Evolutionary conservation across 2,888 invertebrate genomes (phyloP).

Genomic region (Mimachlamys varia): DNA sequence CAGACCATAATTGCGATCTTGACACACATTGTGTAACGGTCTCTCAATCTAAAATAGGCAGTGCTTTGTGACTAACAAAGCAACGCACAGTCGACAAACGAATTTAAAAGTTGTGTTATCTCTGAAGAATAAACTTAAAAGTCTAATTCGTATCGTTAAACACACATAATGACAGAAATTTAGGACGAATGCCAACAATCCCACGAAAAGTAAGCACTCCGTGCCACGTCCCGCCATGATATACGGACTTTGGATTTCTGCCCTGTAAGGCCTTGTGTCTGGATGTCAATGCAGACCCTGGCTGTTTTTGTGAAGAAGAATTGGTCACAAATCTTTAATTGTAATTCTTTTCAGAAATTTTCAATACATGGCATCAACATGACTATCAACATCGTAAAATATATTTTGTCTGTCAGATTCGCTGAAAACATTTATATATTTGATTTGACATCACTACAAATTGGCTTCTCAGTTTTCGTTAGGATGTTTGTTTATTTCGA

Average conservation of each 20-base stretch:
- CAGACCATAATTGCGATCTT: background rate
- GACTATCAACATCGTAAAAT: background rate
- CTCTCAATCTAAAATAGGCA: background rate
- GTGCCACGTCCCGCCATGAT: background rate
- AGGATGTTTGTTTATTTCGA: no score
- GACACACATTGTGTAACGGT: background rate
- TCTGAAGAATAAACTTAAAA: slow-evolving; percentile 31
- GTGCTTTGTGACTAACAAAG: background rate
- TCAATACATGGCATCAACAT: background rate
- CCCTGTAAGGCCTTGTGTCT: background rate
- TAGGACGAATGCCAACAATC: background rate
- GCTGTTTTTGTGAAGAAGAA: background rate
- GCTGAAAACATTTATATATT: no score
- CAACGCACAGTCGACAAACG: background rate
- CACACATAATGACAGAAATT: background rate
- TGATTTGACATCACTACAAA: no score
- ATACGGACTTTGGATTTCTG: background rate
- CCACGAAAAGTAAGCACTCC: background rate
- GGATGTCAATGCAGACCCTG: background rate
- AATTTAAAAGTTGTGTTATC: background rate
- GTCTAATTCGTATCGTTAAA: slow-evolving; percentile 13
- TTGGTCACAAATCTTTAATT: background rate
- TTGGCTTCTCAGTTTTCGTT: no score
- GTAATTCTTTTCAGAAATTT: background rate
- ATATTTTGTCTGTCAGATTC: background rate